These are phyloP conservation scores for Ectropis grisescens DNA, from an alignment of 1,140 invertebrate species.

Conservation along the genomic window DNA sequence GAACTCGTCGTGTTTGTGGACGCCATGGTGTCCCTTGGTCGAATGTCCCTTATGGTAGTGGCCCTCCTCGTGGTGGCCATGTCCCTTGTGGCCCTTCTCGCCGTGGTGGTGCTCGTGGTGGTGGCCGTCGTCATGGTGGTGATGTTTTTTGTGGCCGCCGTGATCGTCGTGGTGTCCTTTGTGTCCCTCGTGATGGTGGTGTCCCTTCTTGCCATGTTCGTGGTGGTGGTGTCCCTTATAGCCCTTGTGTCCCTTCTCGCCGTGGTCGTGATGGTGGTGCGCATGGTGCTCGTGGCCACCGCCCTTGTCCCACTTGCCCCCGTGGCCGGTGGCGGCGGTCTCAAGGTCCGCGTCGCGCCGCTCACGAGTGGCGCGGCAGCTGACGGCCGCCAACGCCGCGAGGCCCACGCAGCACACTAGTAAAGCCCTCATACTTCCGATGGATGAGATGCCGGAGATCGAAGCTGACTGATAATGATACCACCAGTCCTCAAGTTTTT, in stretches of 20 bases:
- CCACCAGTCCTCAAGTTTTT: conserved; percentile 35
- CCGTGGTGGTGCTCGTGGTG: conserved; percentile 81
- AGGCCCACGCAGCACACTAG: conserved; percentile 39
- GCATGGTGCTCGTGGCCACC: conserved; percentile 69
- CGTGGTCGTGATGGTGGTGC: conserved; percentile 66
- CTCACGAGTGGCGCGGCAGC: conserved; percentile 34
- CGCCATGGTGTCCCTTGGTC: conserved; percentile 81
- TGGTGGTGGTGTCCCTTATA: conserved; percentile 77
- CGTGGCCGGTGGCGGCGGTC: conserved; percentile 65
- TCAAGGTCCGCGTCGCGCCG: conserved; percentile 68
- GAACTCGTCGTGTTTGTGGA: conserved; percentile 81
- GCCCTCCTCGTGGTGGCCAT: conserved; percentile 71
- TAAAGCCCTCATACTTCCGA: conserved; percentile 45
- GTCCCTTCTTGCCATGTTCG: conserved; percentile 78
- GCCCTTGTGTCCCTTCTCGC: conserved; percentile 65
- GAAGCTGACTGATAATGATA: conserved; percentile 44
- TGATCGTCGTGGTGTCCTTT: conserved; percentile 80
- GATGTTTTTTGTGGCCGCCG: conserved; percentile 80
- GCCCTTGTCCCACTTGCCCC: conserved; percentile 72
- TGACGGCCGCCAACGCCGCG: conserved; percentile 44
- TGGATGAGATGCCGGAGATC: conserved; percentile 5
- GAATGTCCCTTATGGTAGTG: conserved; percentile 82
- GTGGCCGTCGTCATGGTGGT: conserved; percentile 80
- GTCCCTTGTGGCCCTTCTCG: conserved; percentile 75
- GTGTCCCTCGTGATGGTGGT: conserved; percentile 79